phyloP scores from a whole-genome alignment of 1,140 invertebrate genomes.

The Meloidogyne exigua region DNA sequence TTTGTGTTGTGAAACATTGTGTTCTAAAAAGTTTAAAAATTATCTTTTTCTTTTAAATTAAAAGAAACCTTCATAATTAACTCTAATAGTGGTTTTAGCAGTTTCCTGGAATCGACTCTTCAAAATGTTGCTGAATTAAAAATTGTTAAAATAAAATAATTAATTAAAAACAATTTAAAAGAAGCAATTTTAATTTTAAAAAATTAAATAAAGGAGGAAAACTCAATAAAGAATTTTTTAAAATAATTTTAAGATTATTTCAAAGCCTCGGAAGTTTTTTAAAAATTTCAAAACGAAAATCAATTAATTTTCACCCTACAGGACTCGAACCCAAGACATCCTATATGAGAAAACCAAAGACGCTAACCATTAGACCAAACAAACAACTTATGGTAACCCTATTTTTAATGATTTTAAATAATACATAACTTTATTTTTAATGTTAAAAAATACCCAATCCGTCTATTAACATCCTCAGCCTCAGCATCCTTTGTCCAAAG shows the following conservation, averaged over 20 bases:
- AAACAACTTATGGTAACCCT: no score
- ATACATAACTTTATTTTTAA: no score
- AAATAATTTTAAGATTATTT: no score
- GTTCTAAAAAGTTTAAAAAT: background rate
- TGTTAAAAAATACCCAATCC: constrained; percentile 67
- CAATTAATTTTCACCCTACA: no score
- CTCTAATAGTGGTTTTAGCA: background rate
- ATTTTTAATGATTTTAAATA: no score
- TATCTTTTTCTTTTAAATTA: background rate
- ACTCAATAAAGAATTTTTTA: no score
- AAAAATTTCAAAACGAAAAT: no score
- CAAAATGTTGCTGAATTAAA: background rate
- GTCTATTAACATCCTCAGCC: constrained; percentile 73
- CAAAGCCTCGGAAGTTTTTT: no score
- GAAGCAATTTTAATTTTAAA: no score
- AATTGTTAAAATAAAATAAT: no score
- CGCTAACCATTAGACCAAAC: background rate
- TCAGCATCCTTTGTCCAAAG: constrained; percentile 82
- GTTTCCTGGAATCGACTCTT: background rate
- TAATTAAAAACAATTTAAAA: no score
- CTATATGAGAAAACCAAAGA: background rate
- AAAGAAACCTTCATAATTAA: background rate
- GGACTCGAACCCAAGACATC: background rate
- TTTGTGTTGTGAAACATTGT: background rate
- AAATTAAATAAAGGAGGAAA: no score